Evolutionary conservation across 2,797 vertebrate species (phyloP), one percentile per base, ranked within the genome.

Genomic region (Spondyliosoma cantharus): DNA sequence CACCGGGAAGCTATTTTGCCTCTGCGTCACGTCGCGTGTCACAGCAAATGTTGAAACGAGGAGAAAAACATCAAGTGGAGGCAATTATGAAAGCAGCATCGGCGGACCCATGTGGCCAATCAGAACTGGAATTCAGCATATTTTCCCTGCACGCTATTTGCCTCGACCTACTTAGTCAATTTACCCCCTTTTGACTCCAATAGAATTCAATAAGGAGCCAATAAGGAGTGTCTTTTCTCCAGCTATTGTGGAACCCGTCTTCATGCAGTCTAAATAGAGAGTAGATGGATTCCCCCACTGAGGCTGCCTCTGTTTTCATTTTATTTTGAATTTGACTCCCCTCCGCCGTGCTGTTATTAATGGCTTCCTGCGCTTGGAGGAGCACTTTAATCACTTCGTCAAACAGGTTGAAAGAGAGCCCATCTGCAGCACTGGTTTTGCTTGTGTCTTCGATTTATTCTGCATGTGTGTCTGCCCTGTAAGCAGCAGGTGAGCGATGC

Each of bases 131-230:
- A 85, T 90, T 89, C 56, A 67, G 82, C 88, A 75, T 64, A 79
- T 91, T 90, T 91, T 87, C 86, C 49, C 89, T 78, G 86, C 82
- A 66, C 17, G 67, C 69, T 14, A 80, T 87, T 86, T 73, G 70
- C 74, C 78, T 87, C 74, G 22, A 84, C 90, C 88, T 90, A 91
- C 88, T 93, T 93, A 85, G 75, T 87, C 87, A 89, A 85, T 92
- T 92, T 90, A 87, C 90, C 93, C 90, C 89, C 86, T 87, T 91
- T 93, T 93, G 90, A 92, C 88, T 90, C 71, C 71, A 81, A 37
- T 72, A 70, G 63, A 69, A n/a, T 81, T 89, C 83, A 88, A 50
- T 90, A 83, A 90, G 69, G 57, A 78, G 77, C 75, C 71, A 71
- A 83, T 80, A 80, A 86, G 79, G 54, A 83, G 73, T 61, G 32